A percentile compares a stretch with the other conserved stretches of the same genome.
phyloP scores from a whole-genome alignment of 2,888 invertebrate genomes.

The Hedya salicella region DNA sequence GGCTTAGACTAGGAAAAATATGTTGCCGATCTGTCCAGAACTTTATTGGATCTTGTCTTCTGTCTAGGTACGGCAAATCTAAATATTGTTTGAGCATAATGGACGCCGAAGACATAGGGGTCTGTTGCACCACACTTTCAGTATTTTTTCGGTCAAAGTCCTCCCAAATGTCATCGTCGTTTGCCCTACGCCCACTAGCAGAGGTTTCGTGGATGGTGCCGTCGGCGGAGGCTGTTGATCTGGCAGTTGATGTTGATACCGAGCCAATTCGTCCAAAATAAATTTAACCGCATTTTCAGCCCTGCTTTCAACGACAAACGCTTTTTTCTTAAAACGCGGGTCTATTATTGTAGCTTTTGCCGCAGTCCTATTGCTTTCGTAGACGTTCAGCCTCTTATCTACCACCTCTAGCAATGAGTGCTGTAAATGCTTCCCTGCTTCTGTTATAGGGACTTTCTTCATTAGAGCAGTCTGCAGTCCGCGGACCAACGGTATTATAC shows the following conservation, averaged over 20 bases:
- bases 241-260: neutral
- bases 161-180: too few species aligned
- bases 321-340: conserved; percentile 18
- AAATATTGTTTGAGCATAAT: too few species aligned
- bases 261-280: conserved; percentile 15
- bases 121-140: too few species aligned
- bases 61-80: conserved; percentile 15
- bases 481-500: conserved; percentile 43
- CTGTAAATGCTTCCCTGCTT: conserved; percentile 16
- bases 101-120: too few species aligned
- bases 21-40: conserved; percentile 29
- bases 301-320: conserved; percentile 23
- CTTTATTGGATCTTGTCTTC: conserved; percentile 18
- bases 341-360: conserved; percentile 6
- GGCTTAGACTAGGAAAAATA: neutral
- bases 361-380: conserved; percentile 27
- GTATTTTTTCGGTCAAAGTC: too few species aligned
- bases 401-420: conserved; percentile 6
- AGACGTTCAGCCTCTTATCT: conserved; percentile 16
- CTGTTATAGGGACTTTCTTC: conserved; percentile 26
- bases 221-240: neutral
- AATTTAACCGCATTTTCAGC: conserved; percentile 28
- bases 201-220: neutral
- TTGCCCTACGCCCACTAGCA: neutral
- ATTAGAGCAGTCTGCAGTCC: conserved; percentile 41